These are phyloP conservation scores for Lepidurus couesii DNA, from an alignment of 1,140 invertebrate species.

Conservation along the genomic window DNA sequence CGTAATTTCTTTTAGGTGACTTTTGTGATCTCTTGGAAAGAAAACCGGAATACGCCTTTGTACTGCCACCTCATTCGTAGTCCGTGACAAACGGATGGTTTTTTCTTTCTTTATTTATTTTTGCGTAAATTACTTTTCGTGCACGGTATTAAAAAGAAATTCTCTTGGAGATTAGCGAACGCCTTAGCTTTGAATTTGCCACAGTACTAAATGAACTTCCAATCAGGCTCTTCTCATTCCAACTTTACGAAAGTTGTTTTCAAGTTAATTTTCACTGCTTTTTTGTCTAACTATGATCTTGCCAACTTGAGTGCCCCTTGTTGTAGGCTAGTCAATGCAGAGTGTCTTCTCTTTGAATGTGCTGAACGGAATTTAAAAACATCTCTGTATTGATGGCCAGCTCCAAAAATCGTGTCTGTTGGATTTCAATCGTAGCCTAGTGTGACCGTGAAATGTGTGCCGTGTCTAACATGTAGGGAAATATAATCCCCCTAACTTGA, in stretches of 20 bases:
- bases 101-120: no score
- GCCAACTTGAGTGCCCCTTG: conserved; percentile 8
- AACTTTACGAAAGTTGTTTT: conserved; percentile 12
- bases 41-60: conserved; percentile 14
- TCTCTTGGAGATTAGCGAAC: not conserved
- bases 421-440: conserved; percentile 24
- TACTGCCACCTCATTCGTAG: not conserved
- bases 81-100: not conserved
- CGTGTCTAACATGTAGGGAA: conserved; percentile 19
- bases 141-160: not conserved
- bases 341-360: not conserved
- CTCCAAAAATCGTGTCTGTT: conserved; percentile 12
- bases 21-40: conserved; percentile 10
- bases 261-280: not conserved
- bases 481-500: conserved; percentile 5
- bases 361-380: conserved; percentile 16
- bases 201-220: conserved; percentile 8
- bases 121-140: no score
- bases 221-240: conserved; percentile 21
- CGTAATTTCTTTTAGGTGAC: not conserved
- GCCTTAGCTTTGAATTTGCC: not conserved
- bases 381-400: conserved; percentile 24
- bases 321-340: conserved; percentile 21
- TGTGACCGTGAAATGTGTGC: conserved; percentile 25
- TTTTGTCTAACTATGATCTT: not conserved